Evolutionary conservation across 2,888 invertebrate genomes (phyloP), one percentile per base, ranked within the genome.

Genomic region (Sceliomorpha sp.): DNA sequence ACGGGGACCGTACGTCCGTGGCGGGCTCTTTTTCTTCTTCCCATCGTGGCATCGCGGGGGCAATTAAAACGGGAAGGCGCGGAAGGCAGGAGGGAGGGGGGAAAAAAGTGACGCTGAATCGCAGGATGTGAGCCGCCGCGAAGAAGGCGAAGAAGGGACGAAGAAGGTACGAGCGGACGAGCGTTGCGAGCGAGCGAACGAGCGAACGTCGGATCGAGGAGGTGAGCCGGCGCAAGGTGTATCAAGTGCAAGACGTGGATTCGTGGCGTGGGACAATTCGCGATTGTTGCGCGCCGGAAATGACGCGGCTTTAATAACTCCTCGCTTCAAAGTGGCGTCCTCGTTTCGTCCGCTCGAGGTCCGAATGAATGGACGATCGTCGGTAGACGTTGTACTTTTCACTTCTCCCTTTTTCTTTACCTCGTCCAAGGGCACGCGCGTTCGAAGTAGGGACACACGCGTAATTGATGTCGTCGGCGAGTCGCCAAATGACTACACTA

Each of bases 41-140:
- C n/a, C n/a, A n/a, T n/a, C n/a, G n/a, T n/a, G n/a, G n/a, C n/a
- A n/a, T n/a, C n/a, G n/a, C n/a, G 53, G 51, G 48, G 36, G 44
- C 55, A 67, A 67, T 67, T 67, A 60, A 60, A 64, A 63, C n/a
- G 14, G 9, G 37, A 40, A 31, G 27, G 20, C 31, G 24, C 27
- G 9, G 14, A 6, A 12, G 14, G 34, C 31, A 15, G 26, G 5
- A 13, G 51, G 50, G 64, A 55, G 44, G 62, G 64, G 51, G 67
- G 75, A 74, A 76, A 77, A 81, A 80, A 80, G 79, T 74, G 77
- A 74, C 75, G 47, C 60, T 85, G 86, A 87, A 87, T 87, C 80
- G 81, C 87, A 87, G 87, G 87, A 87, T 87, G 87, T 87, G 86
- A 86, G 80, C 79, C 73, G 71, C 14, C 15, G 36, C 6, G 37